Conservation (phyloP, 2,888 invertebrate genomes). For the Macropis europaea region DNA sequence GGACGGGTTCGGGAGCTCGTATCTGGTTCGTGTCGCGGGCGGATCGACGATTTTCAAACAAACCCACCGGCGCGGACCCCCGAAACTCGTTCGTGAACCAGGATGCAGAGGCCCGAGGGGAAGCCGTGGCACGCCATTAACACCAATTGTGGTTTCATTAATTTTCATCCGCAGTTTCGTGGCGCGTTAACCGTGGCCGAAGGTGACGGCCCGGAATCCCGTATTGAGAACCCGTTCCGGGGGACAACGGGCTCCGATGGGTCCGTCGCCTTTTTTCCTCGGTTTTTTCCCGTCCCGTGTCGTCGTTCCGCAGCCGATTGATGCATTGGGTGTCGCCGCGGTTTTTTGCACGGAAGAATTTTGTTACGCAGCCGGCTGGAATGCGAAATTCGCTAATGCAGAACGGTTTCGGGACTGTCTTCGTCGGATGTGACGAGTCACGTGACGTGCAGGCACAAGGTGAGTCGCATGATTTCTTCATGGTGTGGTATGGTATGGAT, state of each 20-base stretch:
- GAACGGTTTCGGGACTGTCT: too few relatives aligned
- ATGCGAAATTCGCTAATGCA: too few relatives aligned
- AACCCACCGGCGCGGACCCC: slow-evolving; percentile 32
- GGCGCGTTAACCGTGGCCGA: slow-evolving; percentile 44
- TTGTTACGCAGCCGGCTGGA: too few relatives aligned
- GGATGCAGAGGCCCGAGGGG: slow-evolving; percentile 65
- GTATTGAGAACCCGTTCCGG: slow-evolving; percentile 7
- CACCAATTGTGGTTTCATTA: slow-evolving; percentile 71
- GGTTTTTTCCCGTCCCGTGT: not conserved
- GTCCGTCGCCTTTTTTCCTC: too few relatives aligned
- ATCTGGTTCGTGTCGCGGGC: slow-evolving; percentile 44
- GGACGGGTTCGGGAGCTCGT: slow-evolving; percentile 21
- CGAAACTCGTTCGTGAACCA: slow-evolving; percentile 49
- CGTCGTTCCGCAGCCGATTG: slow-evolving; percentile 7
- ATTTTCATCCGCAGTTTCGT: slow-evolving; percentile 68
- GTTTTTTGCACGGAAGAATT: too few relatives aligned
- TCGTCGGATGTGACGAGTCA: too few relatives aligned
- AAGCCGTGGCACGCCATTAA: slow-evolving; percentile 62
- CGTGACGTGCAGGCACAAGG: too few relatives aligned
- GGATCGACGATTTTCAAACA: slow-evolving; percentile 32
- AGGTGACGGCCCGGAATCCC: slow-evolving; percentile 54
- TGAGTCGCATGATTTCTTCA: too few relatives aligned
- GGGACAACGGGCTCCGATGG: too few relatives aligned
- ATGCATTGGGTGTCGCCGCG: slow-evolving; percentile 23
- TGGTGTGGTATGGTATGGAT: too few relatives aligned